Conservation (phyloP, 2,113 vertebrate species). For the Tympanuchus pallidicinctus region DNA sequence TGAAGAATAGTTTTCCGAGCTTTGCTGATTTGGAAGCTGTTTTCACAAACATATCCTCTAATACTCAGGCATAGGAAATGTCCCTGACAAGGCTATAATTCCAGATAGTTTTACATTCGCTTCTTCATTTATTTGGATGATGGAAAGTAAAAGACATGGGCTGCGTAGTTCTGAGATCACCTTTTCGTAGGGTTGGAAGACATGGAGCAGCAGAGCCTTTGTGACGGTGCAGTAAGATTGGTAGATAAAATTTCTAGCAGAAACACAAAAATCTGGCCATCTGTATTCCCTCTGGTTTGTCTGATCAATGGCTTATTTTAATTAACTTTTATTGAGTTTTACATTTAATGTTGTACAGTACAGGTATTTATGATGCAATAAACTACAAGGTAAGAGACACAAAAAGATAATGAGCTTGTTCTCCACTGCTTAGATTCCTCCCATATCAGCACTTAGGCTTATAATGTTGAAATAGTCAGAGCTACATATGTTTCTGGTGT, state of each 20-base stretch:
- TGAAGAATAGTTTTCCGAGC: neutral
- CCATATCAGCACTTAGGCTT: neutral
- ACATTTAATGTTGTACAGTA: neutral
- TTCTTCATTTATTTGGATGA: neutral
- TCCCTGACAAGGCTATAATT: neutral
- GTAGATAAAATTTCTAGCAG: neutral
- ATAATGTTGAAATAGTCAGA: neutral
- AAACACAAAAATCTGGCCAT: neutral
- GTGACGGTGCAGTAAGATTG: neutral
- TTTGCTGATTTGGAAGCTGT: neutral
- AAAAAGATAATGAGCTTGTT: neutral
- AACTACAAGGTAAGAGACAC: neutral
- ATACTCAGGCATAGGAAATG: neutral
- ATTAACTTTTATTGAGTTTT: conserved; percentile 6
- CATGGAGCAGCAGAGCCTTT: neutral
- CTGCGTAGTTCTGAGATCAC: neutral
- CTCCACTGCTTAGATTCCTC: neutral
- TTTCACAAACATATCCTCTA: neutral
- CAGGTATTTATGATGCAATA: neutral
- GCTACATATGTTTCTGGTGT: neutral
- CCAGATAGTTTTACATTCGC: neutral
- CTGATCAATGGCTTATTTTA: neutral
- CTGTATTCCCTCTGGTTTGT: neutral
- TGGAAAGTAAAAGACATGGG: neutral
- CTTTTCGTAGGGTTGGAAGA: neutral